Evolutionary conservation across 2,888 invertebrate genomes (phyloP), one percentile per base, ranked within the genome.

Genomic region (Diplolepis rosae): DNA sequence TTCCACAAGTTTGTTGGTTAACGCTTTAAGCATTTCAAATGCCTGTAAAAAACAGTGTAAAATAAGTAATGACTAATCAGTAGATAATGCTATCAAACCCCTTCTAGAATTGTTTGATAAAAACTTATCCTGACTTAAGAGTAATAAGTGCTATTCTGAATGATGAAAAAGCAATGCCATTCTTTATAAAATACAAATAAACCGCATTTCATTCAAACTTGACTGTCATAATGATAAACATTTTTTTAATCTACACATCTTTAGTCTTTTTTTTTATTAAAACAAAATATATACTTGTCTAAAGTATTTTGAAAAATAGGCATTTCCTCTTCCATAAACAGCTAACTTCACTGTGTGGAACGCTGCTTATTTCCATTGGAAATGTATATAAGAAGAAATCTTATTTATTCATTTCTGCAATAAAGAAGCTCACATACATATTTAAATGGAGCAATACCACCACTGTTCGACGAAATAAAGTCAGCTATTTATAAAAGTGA

Each of bases 11-110:
- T 27, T 39, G 27, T n/a, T 61, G 61, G 9, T 39, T 61, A 61
- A 27, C 35, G 6, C 22, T 39, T 61, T 39, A 39, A 61, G 24
- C 22, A 61, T 61, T 61, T 22, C 11, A 22, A 56, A 22, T 18
- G 35, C 3, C 24, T n/a, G 24, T 27, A 27, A 39, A 42, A 61
- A 61, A 61, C 35, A 13, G 7, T 24, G 22, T 24, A 39, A 61
- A 39, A 6, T 61, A 22, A 61, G 1, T 22, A 56, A 35, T 56
- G 13, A 56, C 61, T 61, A 22, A n/a, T 42, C 24, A 39, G 11
- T 4, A 61, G 39, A 61, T 61, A 61, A 35, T 35, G 24, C 22
- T 61, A 61, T 61, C 61, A 61, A 61, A 22, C 13, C n/a, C 4
- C 35, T 39, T 22, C 13, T 1, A 35, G 18, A 39, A 61, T 42